These are phyloP conservation scores for Macrotus californicus DNA, from an alignment of 2,113 vertebrate genomes.

Conservation along the genomic window DNA sequence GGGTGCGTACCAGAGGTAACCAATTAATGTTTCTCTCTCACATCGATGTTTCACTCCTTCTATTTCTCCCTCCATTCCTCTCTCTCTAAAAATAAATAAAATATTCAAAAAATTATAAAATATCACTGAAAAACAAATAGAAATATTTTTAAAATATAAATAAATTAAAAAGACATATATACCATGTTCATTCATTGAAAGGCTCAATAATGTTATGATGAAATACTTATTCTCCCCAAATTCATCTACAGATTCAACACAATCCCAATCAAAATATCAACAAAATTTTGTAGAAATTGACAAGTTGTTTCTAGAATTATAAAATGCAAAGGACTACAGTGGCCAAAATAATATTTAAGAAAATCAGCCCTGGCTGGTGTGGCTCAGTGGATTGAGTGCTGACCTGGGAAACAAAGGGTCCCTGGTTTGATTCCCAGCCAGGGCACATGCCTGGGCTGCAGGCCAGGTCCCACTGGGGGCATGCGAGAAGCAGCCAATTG, in stretches of 20 bases:
- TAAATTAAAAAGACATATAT: not conserved
- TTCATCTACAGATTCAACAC: not conserved
- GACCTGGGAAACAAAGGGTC: no score
- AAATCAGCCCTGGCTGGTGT: not conserved
- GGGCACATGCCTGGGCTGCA: no score
- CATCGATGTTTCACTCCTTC: no score
- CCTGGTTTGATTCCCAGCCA: no score
- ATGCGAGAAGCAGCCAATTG: no score
- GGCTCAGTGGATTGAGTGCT: no score
- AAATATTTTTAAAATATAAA: not conserved
- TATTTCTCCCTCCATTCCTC: no score
- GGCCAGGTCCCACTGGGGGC: no score
- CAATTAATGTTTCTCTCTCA: no score
- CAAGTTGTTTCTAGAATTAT: conserved; percentile 9
- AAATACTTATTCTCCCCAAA: not conserved
- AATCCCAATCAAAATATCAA: not conserved
- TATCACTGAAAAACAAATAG: not conserved
- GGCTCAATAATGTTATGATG: not conserved
- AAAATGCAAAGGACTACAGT: not conserved
- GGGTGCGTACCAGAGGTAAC: no score
- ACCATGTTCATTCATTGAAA: not conserved
- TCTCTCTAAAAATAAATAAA: no score
- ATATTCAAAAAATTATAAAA: not conserved
- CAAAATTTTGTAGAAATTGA: not conserved
- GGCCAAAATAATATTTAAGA: not conserved